phyloP scores from a whole-genome alignment of 2,888 invertebrate genomes.

The Phengaris arion region DNA sequence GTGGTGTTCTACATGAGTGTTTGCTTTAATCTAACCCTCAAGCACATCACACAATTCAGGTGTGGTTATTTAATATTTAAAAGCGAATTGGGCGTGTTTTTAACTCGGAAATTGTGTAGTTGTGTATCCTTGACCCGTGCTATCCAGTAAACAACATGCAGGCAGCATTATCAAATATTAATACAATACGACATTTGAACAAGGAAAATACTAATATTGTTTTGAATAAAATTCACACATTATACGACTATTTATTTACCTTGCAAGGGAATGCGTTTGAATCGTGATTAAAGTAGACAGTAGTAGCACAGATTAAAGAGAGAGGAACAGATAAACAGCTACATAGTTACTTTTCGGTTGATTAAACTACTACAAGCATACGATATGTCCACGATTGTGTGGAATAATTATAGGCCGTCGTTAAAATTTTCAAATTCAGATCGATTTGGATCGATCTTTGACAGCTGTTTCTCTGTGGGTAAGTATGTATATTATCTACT shows the following conservation, averaged over 20 bases:
- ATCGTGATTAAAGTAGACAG: too few relatives aligned
- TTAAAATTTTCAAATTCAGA: too few relatives aligned
- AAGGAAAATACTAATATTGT: not conserved
- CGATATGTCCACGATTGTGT: too few relatives aligned
- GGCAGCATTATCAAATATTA: constrained; percentile 23
- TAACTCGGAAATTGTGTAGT: not conserved
- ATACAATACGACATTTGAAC: not conserved
- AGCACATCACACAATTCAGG: not conserved
- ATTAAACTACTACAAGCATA: too few relatives aligned
- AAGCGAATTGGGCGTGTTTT: not conserved
- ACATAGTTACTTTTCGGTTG: too few relatives aligned
- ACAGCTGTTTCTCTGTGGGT: too few relatives aligned
- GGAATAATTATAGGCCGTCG: too few relatives aligned
- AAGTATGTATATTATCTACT: too few relatives aligned
- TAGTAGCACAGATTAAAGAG: too few relatives aligned
- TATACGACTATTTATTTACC: not conserved
- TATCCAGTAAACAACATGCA: not conserved
- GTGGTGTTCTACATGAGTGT: not conserved
- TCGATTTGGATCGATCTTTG: too few relatives aligned
- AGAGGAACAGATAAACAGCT: too few relatives aligned
- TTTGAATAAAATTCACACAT: not conserved
- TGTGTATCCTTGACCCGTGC: constrained; percentile 7
- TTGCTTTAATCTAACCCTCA: not conserved
- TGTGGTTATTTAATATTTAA: not conserved
- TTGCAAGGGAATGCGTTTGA: too few relatives aligned